Evolutionary conservation across 1,140 invertebrate species (phyloP).

Genomic region (Sycophila sp.): DNA sequence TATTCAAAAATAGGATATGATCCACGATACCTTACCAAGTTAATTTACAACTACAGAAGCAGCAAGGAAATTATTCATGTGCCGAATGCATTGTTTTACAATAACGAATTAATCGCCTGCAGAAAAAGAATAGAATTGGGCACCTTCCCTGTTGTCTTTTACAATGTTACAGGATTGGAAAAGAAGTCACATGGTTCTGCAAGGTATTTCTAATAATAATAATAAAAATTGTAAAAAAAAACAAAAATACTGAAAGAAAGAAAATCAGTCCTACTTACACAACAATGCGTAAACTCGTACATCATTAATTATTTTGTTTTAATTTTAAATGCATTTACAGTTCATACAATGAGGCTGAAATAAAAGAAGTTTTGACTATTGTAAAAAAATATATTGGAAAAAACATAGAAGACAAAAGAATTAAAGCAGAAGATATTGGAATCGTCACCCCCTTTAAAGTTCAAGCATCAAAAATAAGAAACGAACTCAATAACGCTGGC

Average conservation of each 20-base stretch:
- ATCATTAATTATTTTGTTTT: background rate
- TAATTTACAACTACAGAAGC: conserved; percentile 74
- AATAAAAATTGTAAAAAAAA: too few relatives aligned
- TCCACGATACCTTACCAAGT: conserved; percentile 71
- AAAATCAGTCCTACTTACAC: too few relatives aligned
- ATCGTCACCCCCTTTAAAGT: conserved; percentile 85
- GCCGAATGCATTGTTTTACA: conserved; percentile 74
- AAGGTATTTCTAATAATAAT: too few relatives aligned
- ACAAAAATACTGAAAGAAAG: too few relatives aligned
- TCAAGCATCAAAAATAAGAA: conserved; percentile 71
- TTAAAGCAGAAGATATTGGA: conserved; percentile 76
- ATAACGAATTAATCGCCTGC: conserved; percentile 61
- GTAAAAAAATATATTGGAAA: too few relatives aligned
- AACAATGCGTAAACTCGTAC: conserved; percentile 22
- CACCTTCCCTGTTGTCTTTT: conserved; percentile 75
- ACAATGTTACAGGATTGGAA: conserved; percentile 68
- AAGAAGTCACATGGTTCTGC: conserved; percentile 34
- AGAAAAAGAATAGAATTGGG: conserved; percentile 47
- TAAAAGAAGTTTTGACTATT: too few relatives aligned
- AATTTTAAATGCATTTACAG: conserved; percentile 57
- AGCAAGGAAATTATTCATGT: conserved; percentile 70
- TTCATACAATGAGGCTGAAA: conserved; percentile 72
- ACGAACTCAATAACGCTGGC: conserved; percentile 55
- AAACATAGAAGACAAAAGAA: conserved; percentile 41
- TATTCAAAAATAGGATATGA: conserved; percentile 57